Evolutionary conservation across 2,888 invertebrate genomes (phyloP).

Genomic region (Caenorhabditis japonica): DNA sequence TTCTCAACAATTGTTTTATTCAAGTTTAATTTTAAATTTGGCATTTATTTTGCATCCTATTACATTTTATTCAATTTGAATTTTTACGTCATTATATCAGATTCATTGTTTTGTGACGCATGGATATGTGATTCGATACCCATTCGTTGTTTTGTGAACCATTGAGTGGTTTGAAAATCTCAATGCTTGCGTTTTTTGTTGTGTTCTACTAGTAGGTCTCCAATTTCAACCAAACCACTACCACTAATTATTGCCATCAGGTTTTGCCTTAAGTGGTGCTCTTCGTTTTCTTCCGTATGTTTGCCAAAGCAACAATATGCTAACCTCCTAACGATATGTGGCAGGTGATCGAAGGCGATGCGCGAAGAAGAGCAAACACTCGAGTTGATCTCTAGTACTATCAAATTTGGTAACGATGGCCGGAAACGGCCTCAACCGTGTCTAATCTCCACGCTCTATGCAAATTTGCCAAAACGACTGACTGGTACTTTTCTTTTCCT

Average conservation of each 20-base stretch:
- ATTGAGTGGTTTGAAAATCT: background rate
- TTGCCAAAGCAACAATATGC: conserved; percentile 56
- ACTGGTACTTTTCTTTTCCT: background rate
- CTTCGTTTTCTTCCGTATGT: too few species aligned
- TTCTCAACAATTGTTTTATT: too few species aligned
- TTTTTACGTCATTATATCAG: conserved; percentile 6
- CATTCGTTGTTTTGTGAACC: conserved; percentile 16
- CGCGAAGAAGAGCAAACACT: conserved; percentile 54
- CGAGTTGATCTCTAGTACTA: conserved; percentile 51
- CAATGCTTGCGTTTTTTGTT: background rate
- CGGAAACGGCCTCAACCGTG: conserved; percentile 29
- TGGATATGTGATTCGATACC: conserved; percentile 23
- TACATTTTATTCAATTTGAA: conserved; percentile 3
- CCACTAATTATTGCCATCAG: conserved; percentile 41
- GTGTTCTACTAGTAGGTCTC: conserved; percentile 11
- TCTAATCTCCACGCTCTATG: conserved; percentile 51
- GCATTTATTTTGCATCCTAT: too few species aligned
- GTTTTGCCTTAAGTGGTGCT: too few species aligned
- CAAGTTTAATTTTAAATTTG: too few species aligned
- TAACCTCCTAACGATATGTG: conserved; percentile 41
- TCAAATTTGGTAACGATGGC: conserved; percentile 51
- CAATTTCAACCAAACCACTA: conserved; percentile 23
- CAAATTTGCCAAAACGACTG: conserved; percentile 51
- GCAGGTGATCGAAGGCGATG: conserved; percentile 54
- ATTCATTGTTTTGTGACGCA: conserved; percentile 22